Base-by-base conservation (phyloP, 1,140 invertebrate species). In the Platorchestia sp. region DNA sequence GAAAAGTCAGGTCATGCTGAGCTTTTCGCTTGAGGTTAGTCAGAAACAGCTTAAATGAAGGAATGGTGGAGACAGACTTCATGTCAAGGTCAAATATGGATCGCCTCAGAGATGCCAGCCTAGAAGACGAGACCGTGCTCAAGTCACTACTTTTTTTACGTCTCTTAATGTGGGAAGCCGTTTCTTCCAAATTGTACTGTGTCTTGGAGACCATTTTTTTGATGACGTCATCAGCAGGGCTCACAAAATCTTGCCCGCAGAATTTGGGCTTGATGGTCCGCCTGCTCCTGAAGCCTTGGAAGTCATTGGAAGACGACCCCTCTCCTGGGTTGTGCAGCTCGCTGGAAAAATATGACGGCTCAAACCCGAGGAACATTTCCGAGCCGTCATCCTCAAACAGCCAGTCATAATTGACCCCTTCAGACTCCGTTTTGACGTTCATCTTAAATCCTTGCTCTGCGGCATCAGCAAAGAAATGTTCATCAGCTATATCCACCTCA, bases 401-500 rank as follows among this genome's bases (percentile, higher is more conserved):
- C 91, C 91, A 93, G 45, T 40, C 40, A 47, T 93, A 47, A 44
- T 93, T 44, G 27, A 6, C 45, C 7, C 10, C 45, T 93, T 47
- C 40, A 5, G 5, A 10, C 45, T 93, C 45, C 5, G 91, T 45
- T 44, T 44, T 93, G 45, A 93, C 47, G 45, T 45, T 93, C 43
- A 93, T 0, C 16, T 40, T n/a, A 40, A 93, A 93, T 0, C 91
- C 91, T 93, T 93, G 91, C 91, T 47, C 91, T 0, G 19, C 43
- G 14, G 91, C 91, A 93, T 93, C 91, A 45, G 91, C 91, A 47
- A 93, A 93, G 91, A 93, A 93, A 93, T 93, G 91, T 47, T 93
- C 91, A 5, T 93, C 91, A n/a, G 44, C 91, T 40, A 47, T 44
- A 40, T 93, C 91, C 7, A 93, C 91, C 40, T 93, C 91, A 7